Evolutionary conservation across 35 echinoderm and acorn worm species (phyloP).

Genomic region (Apostichopus californicus): DNA sequence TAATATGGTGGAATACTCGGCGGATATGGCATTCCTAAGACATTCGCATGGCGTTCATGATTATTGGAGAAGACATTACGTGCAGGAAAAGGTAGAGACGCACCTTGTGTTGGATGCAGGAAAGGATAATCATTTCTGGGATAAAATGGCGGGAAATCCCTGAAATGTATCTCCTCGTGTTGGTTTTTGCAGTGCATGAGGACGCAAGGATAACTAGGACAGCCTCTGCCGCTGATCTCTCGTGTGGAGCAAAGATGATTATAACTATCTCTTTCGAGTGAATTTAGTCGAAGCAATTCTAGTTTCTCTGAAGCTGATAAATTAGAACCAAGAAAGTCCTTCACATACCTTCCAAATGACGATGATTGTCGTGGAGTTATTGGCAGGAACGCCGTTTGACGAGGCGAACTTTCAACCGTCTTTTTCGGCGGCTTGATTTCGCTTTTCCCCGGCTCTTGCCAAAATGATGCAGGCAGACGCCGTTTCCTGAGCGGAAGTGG

Average conservation of each 20-base stretch:
- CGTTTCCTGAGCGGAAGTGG: conserved; percentile 61
- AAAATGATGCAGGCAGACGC: conserved; percentile 65
- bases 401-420: background rate
- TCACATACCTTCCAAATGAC: background rate
- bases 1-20: background rate
- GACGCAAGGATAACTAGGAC: conserved; percentile 36
- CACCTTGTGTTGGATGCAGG: background rate
- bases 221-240: background rate
- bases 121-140: background rate
- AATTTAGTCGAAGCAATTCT: conserved; percentile 45
- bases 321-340: conserved; percentile 50
- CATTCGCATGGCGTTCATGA: conserved; percentile 15
- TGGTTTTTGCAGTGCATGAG: conserved; percentile 49
- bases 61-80: background rate
- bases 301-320: conserved; percentile 55
- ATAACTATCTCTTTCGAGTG: conserved; percentile 23
- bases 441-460: conserved; percentile 63
- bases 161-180: background rate
- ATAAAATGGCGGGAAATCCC: background rate
- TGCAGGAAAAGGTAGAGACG: background rate
- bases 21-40: conserved; percentile 4
- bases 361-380: conserved; percentile 16
- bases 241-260: conserved; percentile 28
- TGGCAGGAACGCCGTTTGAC: conserved; percentile 39
- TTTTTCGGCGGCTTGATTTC: conserved; percentile 29